Percentiles rank a stretch among this genome's conserved stretches.
Evolutionary conservation across 64 coral and sea anemone species (phyloP).

Genomic region (Montipora cactus): DNA sequence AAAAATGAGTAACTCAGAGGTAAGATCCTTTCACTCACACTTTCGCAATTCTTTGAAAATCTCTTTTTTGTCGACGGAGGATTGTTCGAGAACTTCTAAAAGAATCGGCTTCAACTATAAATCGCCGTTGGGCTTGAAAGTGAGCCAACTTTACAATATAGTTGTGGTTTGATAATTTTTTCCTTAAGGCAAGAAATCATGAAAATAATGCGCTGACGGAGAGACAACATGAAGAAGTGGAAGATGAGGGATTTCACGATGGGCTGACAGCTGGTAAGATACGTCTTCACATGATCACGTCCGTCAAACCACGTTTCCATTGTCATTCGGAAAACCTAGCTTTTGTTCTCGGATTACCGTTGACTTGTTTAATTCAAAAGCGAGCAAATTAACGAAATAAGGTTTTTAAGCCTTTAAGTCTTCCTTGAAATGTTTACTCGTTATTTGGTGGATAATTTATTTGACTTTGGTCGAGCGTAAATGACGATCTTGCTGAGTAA

Average conservation of each 20-base stretch:
- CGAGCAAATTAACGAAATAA: neutral
- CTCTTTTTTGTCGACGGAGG: neutral
- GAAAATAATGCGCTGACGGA: neutral
- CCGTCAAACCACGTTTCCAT: neutral
- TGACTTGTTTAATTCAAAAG: neutral
- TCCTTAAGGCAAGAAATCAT: neutral
- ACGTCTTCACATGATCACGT: neutral
- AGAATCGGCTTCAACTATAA: neutral
- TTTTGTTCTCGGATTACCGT: neutral
- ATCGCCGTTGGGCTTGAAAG: neutral
- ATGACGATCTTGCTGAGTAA: too few species aligned
- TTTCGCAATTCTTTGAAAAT: neutral
- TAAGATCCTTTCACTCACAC: neutral
- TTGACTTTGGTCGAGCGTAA: neutral
- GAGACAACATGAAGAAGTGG: neutral
- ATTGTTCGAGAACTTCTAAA: neutral
- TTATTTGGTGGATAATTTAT: neutral
- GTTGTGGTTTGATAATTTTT: neutral
- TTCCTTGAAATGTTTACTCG: too few species aligned
- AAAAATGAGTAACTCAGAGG: conserved; percentile 24
- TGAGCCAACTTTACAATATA: neutral
- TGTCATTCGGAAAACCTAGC: neutral
- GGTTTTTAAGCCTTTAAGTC: neutral
- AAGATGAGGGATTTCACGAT: neutral
- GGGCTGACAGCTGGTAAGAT: neutral